phyloP scores from a whole-genome alignment of 2,797 vertebrate genomes.

The Perodicticus potto region DNA sequence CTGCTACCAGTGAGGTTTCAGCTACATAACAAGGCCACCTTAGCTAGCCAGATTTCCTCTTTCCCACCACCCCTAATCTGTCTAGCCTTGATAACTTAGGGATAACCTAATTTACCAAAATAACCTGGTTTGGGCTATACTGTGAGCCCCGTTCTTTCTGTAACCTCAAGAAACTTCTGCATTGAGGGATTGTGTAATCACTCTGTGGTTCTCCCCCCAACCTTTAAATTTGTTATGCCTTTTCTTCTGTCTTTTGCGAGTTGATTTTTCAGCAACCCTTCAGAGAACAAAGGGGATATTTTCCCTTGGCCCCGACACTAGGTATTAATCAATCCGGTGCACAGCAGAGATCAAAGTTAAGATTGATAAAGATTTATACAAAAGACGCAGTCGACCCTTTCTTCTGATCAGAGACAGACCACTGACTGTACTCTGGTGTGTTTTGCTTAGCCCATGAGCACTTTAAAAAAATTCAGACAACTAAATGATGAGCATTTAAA shows the following conservation, averaged over 20 bases:
- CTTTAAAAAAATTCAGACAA: neutral
- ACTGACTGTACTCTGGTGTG: neutral
- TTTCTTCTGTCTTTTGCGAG: neutral
- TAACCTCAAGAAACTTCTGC: neutral
- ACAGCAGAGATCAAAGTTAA: neutral
- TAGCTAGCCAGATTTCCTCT: neutral
- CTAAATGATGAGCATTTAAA: neutral
- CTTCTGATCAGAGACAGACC: neutral
- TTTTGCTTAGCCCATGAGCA: neutral
- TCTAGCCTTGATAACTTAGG: neutral
- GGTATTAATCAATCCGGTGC: neutral
- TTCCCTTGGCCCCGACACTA: neutral
- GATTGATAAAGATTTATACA: neutral
- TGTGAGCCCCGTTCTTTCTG: neutral
- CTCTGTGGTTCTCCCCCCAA: neutral
- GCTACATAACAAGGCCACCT: neutral
- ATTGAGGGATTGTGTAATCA: neutral
- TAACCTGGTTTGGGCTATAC: neutral
- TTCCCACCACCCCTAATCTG: neutral
- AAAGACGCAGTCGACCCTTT: neutral
- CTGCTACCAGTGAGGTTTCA: neutral
- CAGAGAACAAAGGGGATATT: neutral
- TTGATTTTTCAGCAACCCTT: neutral
- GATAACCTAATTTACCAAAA: neutral
- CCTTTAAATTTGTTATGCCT: neutral